Evolutionary conservation across 53 echinoderm and acorn worm genomes (phyloP).

Genomic region (Stichopus horrens): DNA sequence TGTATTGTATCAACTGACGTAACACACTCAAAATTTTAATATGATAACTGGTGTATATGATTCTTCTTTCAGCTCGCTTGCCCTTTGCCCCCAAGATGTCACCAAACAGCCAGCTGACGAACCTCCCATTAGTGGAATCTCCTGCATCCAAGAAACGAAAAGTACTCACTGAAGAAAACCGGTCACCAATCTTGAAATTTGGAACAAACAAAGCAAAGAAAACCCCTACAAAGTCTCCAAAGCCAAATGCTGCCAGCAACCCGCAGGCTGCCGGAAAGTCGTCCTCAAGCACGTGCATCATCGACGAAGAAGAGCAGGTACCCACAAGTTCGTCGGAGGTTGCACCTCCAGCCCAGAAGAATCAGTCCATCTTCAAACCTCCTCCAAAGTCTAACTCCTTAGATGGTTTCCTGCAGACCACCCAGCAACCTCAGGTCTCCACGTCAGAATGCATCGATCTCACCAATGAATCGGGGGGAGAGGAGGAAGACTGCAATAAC

Average conservation of each 20-base stretch:
- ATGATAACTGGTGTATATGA: not conserved
- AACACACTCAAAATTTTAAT: not conserved
- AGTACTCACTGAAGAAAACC: not conserved
- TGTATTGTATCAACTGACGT: too few relatives aligned
- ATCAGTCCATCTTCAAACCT: slow-evolving; percentile 24
- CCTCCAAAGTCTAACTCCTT: slow-evolving; percentile 50
- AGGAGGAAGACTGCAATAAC: slow-evolving; percentile 37
- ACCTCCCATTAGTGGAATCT: not conserved
- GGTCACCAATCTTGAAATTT: not conserved
- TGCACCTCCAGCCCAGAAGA: slow-evolving; percentile 15
- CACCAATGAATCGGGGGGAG: slow-evolving; percentile 29
- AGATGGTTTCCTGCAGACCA: slow-evolving; percentile 76
- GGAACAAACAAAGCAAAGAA: not conserved
- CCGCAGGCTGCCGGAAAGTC: slow-evolving; percentile 28
- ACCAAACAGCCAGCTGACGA: slow-evolving; percentile 7
- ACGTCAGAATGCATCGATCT: slow-evolving; percentile 57
- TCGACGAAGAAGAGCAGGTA: slow-evolving; percentile 71
- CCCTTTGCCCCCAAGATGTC: slow-evolving; percentile 33
- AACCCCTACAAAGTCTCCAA: slow-evolving; percentile 4
- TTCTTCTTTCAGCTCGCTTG: slow-evolving; percentile 36
- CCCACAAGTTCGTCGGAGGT: slow-evolving; percentile 78
- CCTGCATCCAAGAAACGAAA: not conserved
- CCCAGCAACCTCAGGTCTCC: slow-evolving; percentile 82
- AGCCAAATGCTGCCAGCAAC: not conserved
- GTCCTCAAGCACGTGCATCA: slow-evolving; percentile 22